A percentile compares a stretch with the other conserved stretches of the same genome.
These are phyloP conservation scores for Ochlodes sylvanus DNA, from an alignment of 2,888 invertebrate species.

Conservation along the genomic window DNA sequence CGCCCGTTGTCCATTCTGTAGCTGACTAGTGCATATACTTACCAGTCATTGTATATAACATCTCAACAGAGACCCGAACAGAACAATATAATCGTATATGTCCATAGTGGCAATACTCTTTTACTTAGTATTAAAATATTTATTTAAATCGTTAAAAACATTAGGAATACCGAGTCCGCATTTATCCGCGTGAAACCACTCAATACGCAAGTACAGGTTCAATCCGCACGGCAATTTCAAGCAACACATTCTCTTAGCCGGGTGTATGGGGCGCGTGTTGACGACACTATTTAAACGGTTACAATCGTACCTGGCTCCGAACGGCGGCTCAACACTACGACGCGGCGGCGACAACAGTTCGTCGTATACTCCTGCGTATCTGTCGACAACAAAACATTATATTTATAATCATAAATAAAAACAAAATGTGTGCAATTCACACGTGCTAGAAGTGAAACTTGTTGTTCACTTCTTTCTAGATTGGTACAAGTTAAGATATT, in stretches of 20 bases:
- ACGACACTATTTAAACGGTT: constrained; percentile 74
- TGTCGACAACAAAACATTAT: constrained; percentile 48
- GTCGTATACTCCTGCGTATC: constrained; percentile 78
- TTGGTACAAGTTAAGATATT: too few relatives aligned
- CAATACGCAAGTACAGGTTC: constrained; percentile 61
- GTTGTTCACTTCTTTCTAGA: too few relatives aligned
- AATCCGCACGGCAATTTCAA: constrained; percentile 73
- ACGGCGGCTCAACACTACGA: constrained; percentile 79
- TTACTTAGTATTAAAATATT: neutral
- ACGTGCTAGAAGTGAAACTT: too few relatives aligned
- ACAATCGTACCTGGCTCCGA: constrained; percentile 83
- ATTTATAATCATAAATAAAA: neutral
- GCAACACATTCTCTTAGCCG: constrained; percentile 56
- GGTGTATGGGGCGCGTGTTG: constrained; percentile 59
- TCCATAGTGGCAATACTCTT: neutral
- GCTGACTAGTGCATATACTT: constrained; percentile 26
- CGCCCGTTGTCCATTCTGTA: constrained; percentile 24
- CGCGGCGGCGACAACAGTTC: constrained; percentile 81
- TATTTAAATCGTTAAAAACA: neutral
- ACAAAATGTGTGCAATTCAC: too few relatives aligned
- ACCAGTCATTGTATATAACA: constrained; percentile 17
- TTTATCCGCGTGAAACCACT: constrained; percentile 48
- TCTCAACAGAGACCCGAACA: constrained; percentile 16
- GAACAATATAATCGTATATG: neutral
- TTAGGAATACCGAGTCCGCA: constrained; percentile 39